A percentile compares a stretch with the other conserved stretches of the same genome.
Evolutionary conservation across 1,140 invertebrate species (phyloP).

Genomic region (Papilio machaon): DNA sequence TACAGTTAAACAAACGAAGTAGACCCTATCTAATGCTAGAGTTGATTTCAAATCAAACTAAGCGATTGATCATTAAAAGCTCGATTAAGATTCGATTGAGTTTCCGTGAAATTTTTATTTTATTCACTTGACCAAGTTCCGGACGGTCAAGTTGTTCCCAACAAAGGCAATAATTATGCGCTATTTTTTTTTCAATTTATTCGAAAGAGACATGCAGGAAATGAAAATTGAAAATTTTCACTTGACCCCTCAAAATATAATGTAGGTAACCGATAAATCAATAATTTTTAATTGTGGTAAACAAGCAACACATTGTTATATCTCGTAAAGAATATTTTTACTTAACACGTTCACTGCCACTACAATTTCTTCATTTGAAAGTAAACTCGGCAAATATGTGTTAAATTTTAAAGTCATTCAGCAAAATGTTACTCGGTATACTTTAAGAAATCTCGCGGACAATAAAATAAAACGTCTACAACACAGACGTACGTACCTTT

Average conservation of each 20-base stretch:
- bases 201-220: slow-evolving; percentile 32
- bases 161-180: slow-evolving; percentile 42
- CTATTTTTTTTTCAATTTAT: slow-evolving; percentile 38
- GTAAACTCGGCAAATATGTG: too few species aligned
- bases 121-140: slow-evolving; percentile 31
- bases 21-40: slow-evolving; percentile 20
- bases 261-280: background rate
- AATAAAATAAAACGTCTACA: slow-evolving; percentile 6
- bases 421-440: background rate
- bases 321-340: too few species aligned
- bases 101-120: slow-evolving; percentile 41
- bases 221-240: background rate
- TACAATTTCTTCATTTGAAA: too few species aligned
- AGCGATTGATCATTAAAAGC: slow-evolving; percentile 25
- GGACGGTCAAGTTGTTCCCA: slow-evolving; percentile 37
- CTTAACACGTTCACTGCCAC: too few species aligned
- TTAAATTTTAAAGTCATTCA: background rate
- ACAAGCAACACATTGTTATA: too few species aligned
- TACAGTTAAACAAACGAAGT: slow-evolving; percentile 24
- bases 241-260: background rate
- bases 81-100: slow-evolving; percentile 33
- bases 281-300: background rate
- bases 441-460: background rate
- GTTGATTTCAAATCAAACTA: slow-evolving; percentile 31
- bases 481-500: slow-evolving; percentile 11